Evolutionary conservation across 2,888 invertebrate species (phyloP).

Genomic region (Platycnemis pennipes): DNA sequence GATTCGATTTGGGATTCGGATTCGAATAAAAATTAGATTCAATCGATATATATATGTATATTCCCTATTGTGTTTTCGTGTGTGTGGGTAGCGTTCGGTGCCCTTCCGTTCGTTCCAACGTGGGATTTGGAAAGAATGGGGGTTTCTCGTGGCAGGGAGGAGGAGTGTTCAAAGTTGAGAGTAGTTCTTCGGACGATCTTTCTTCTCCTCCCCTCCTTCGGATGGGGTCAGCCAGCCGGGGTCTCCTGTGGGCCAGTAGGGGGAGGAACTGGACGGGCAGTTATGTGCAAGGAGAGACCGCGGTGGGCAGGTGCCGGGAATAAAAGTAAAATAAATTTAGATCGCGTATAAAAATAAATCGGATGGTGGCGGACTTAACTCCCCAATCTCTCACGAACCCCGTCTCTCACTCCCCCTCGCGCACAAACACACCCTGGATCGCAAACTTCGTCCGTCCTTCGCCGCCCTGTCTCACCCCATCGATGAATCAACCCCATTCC

Average conservation of each 20-base stretch:
- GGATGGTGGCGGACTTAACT: conserved; percentile 6
- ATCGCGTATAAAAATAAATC: background rate
- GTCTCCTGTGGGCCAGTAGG: background rate
- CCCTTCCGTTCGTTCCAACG: no score
- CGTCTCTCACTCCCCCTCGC: background rate
- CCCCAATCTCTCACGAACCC: background rate
- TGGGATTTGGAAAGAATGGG: no score
- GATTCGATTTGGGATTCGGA: no score
- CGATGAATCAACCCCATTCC: background rate
- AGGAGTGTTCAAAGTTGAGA: conserved; percentile 16
- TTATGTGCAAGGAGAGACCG: background rate
- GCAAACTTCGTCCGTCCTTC: no score
- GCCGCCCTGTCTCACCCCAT: background rate
- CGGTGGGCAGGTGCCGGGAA: conserved; percentile 8
- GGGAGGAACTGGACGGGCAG: background rate
- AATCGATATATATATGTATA: no score
- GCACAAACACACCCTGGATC: background rate
- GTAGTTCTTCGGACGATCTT: background rate
- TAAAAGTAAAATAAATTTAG: background rate
- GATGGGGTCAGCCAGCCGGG: background rate
- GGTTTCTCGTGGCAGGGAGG: background rate
- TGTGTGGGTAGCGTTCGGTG: no score
- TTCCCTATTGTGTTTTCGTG: no score
- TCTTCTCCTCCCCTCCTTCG: background rate
- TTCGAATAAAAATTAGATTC: no score